Evolutionary conservation across 2,888 invertebrate genomes (phyloP).

Genomic region (Trichacis sp.): DNA sequence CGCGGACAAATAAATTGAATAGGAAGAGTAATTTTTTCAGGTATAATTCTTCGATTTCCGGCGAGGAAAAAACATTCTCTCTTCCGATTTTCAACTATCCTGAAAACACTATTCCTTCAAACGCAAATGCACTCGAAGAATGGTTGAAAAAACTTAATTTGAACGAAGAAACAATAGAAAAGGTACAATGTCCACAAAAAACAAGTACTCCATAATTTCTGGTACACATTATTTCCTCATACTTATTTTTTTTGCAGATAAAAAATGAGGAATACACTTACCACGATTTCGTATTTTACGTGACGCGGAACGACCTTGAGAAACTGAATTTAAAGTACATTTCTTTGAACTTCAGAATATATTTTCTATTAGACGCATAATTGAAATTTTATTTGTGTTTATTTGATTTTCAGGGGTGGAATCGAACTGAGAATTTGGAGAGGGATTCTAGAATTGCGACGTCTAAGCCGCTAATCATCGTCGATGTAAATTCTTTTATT

Average conservation of each 20-base stretch:
- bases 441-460: constrained; percentile 77
- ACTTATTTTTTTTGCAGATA: constrained; percentile 68
- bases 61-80: constrained; percentile 44
- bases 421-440: constrained; percentile 88
- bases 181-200: too few species aligned
- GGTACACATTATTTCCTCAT: background rate
- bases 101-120: constrained; percentile 66
- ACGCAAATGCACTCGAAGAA: too few species aligned
- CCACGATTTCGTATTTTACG: constrained; percentile 82
- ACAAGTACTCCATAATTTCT: too few species aligned
- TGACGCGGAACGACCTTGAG: constrained; percentile 85
- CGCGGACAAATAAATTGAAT: too few species aligned
- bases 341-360: constrained; percentile 8
- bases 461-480: constrained; percentile 29
- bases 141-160: constrained; percentile 82
- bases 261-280: constrained; percentile 82
- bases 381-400: constrained; percentile 19
- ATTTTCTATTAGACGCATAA: constrained; percentile 3
- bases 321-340: constrained; percentile 81
- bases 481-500: too few species aligned
- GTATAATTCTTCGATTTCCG: constrained; percentile 41
- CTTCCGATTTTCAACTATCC: constrained; percentile 59
- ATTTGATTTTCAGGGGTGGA: constrained; percentile 76
- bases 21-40: constrained; percentile 24
- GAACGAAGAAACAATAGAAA: constrained; percentile 76